Conservation (phyloP, 2,113 vertebrate genomes). For the Chamaetylas fuelleborni region DNA sequence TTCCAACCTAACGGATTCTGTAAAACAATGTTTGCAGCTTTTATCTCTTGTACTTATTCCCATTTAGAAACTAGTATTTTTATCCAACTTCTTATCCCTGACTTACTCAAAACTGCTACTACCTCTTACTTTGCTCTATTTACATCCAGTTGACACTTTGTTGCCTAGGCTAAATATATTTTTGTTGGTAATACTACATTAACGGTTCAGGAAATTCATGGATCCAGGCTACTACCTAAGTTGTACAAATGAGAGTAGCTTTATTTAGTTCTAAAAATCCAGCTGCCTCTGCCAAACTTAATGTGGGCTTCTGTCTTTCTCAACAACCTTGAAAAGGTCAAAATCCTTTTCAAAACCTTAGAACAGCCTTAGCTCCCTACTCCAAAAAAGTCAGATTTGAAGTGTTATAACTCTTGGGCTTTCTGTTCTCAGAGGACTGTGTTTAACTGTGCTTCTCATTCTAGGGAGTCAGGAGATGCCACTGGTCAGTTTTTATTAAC, state of each 20-base stretch:
- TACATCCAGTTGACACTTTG: not conserved
- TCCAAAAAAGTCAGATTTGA: not conserved
- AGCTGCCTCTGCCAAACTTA: not conserved
- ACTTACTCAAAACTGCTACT: not conserved
- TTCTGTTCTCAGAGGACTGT: not conserved
- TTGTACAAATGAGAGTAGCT: not conserved
- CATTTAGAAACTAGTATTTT: not conserved
- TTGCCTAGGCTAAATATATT: not conserved
- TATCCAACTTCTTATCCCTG: not conserved
- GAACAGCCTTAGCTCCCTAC: not conserved
- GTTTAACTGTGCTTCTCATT: not conserved
- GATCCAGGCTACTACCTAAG: not conserved
- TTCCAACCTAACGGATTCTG: not conserved
- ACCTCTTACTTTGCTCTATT: not conserved
- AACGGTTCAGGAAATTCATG: not conserved
- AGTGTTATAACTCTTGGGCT: not conserved
- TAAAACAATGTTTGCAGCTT: not conserved
- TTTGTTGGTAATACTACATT: not conserved
- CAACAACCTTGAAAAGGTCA: not conserved
- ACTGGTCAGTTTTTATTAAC: not conserved
- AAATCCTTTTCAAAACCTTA: not conserved
- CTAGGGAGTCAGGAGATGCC: not conserved
- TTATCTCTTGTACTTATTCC: not conserved
- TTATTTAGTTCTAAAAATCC: not conserved
- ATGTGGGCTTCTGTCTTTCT: not conserved